Evolutionary conservation across 2,113 vertebrate genomes (phyloP).

Genomic region (Lipotes vexillifer): DNA sequence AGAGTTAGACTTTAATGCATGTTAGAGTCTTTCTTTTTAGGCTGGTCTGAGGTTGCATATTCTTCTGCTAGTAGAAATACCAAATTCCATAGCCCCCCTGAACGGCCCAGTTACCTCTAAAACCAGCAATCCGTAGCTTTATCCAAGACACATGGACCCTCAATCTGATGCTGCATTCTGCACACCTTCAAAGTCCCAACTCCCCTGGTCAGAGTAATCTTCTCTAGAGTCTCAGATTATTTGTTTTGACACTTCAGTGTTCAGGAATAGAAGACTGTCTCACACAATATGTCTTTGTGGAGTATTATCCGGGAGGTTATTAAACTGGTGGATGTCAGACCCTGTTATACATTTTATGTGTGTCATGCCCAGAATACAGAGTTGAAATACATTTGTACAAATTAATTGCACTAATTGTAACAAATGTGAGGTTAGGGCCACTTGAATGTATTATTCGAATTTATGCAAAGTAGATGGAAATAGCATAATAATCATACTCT

Average conservation of each 20-base stretch:
- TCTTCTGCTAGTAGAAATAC: background rate
- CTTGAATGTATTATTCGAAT: conserved; percentile 48
- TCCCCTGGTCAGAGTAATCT: background rate
- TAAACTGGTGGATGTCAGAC: background rate
- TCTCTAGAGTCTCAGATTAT: background rate
- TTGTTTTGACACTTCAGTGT: background rate
- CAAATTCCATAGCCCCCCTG: fast-evolving
- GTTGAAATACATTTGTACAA: conserved; percentile 26
- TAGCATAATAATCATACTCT: background rate
- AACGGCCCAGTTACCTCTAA: background rate
- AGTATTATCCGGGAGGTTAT: background rate
- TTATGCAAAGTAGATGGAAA: conserved; percentile 49
- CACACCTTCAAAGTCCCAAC: background rate
- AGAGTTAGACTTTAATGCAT: background rate
- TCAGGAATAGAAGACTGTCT: background rate
- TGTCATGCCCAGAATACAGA: background rate
- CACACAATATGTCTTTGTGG: background rate
- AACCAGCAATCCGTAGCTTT: background rate
- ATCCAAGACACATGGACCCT: background rate
- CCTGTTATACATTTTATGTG: background rate
- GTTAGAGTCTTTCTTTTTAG: background rate
- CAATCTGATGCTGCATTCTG: background rate
- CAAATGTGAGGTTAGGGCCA: conserved; percentile 15
- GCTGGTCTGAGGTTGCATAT: background rate
- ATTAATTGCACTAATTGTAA: conserved; percentile 57